These are phyloP conservation scores for Himalopsyche tibetana DNA, from an alignment of 2,888 invertebrate species.

Conservation along the genomic window DNA sequence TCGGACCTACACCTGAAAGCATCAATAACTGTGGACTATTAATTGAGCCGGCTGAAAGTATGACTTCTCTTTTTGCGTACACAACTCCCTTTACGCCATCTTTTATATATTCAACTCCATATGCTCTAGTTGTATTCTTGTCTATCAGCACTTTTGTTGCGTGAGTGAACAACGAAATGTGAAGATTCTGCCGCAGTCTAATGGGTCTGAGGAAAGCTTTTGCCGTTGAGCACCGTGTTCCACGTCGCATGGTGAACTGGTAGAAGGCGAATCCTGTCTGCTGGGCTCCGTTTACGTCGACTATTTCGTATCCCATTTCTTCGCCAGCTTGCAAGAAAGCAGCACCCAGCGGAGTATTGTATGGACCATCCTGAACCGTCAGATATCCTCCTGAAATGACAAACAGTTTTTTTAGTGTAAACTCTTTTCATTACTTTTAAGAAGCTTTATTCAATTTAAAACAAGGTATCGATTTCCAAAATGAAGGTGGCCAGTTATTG, in stretches of 20 bases:
- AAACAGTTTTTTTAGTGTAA: background rate
- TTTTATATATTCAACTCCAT: constrained; percentile 87
- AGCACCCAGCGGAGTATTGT: constrained; percentile 88
- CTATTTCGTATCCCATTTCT: constrained; percentile 92
- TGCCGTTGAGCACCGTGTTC: constrained; percentile 88
- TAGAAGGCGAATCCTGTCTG: constrained; percentile 92
- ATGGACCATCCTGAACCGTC: constrained; percentile 87
- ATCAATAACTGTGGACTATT: constrained; percentile 94
- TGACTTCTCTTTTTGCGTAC: constrained; percentile 87
- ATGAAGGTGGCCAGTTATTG: too few relatives aligned
- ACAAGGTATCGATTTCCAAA: too few relatives aligned
- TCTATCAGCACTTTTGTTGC: constrained; percentile 87
- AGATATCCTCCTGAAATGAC: constrained; percentile 82
- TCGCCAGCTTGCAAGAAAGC: constrained; percentile 93
- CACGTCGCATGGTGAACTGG: constrained; percentile 92
- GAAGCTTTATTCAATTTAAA: too few relatives aligned
- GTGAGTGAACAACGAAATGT: constrained; percentile 87
- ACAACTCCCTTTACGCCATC: constrained; percentile 80
- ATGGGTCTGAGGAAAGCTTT: constrained; percentile 91
- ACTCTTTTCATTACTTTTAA: constrained; percentile 28
- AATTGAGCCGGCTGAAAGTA: constrained; percentile 92
- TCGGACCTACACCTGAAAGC: constrained; percentile 91
- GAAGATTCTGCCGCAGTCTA: constrained; percentile 86
- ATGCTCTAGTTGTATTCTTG: constrained; percentile 83
- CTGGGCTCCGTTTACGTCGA: constrained; percentile 90